Base-by-base conservation (phyloP, 2,888 invertebrate species). In the Digitonthophagus gazella region DNA sequence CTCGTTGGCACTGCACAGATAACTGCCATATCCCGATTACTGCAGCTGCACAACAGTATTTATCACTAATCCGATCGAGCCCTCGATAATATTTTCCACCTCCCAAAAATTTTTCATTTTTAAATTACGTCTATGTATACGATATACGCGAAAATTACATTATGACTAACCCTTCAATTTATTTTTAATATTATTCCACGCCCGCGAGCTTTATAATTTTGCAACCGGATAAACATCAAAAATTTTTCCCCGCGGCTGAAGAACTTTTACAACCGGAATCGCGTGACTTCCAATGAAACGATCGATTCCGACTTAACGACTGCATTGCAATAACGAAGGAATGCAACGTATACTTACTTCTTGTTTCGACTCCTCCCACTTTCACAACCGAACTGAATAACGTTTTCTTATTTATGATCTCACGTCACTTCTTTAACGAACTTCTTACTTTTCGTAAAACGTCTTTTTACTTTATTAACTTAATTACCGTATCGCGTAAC, bases 401-500 rank as follows among this genome's bases (percentile, higher is more conserved):
- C n/a, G n/a, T 44, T 44, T 3, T 8, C 11, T 44, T 44, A 3
- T 44, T 44, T 44, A 5, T 44, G 11, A 3, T 44, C 28, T 44
- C 28, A 5, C 11, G 6, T 44, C 6, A 6, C n/a, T n/a, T n/a
- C 2, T 57, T 57, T 57, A 57, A 57, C 8, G 11, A 5, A 58
- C 5, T 58, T 15, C 19, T 58, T 58, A 58, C 1, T 11, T 18
- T 18, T 15, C 58, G 16, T 5, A 58, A 58, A 15, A 16, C 16
- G 4, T n/a, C n/a, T 58, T 58, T 8, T 58, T 3, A n/a, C n/a
- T n/a, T n/a, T n/a, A n/a, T n/a, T n/a, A n/a, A n/a, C n/a, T n/a
- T n/a, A n/a, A n/a, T 19, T 16, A 18, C n/a, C 58, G 15, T 58
- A 58, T 16, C 20, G 16, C 14, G 61, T 61, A 15, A 55, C 65